These are phyloP conservation scores for Nettapus auritus DNA, from an alignment of 2,113 vertebrate genomes.

Conservation along the genomic window DNA sequence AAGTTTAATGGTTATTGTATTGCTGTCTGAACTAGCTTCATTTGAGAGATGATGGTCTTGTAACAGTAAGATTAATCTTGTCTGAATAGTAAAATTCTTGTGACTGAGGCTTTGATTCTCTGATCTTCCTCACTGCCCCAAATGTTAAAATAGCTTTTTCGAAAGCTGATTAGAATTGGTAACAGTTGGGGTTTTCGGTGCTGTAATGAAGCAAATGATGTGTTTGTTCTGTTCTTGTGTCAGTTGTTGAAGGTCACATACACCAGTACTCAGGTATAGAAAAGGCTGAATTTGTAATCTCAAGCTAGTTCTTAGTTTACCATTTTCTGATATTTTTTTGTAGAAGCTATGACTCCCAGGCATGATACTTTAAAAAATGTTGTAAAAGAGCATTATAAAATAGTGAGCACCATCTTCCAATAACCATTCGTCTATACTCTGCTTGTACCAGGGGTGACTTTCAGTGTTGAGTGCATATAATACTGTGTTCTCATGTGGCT, in stretches of 20 bases:
- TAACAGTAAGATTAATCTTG: neutral
- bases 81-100: neutral
- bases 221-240: slow-evolving; percentile 6
- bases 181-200: neutral
- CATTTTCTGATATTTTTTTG: neutral
- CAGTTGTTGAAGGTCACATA: neutral
- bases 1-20: neutral
- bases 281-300: neutral
- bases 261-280: neutral
- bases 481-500: neutral
- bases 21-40: neutral
- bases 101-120: neutral
- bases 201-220: neutral
- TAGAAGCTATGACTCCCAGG: neutral
- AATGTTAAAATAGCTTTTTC: slow-evolving; percentile 4
- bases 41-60: neutral
- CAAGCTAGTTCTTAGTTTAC: neutral
- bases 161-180: neutral
- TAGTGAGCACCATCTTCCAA: neutral
- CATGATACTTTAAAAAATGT: accelerated
- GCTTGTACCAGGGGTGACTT: neutral
- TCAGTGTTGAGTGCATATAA: neutral
- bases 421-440: neutral
- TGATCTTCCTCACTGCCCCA: neutral
- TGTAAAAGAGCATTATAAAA: neutral